Evolutionary conservation across 2,797 vertebrate species (phyloP), one percentile per base, ranked within the genome.

Genomic region (Poecilia gillii): DNA sequence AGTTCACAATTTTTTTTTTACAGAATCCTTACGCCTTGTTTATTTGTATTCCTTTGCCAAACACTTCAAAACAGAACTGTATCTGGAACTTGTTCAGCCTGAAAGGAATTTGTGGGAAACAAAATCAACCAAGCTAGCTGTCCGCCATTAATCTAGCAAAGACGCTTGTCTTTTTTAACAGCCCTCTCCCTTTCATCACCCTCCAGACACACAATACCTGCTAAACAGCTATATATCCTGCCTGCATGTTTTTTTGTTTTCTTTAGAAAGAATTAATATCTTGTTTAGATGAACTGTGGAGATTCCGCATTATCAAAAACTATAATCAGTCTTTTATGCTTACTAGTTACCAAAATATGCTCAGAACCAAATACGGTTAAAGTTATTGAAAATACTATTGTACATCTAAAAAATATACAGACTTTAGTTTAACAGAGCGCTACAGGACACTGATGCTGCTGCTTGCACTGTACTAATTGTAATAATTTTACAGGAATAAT

Each of bases 151-250:
- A 91, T 89, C 81, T 85, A 83, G 68, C 41, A 55, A 31, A 13
- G 72, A 77, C 78, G 82, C 73, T 59, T 59, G 11, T 0, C 47
- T 81, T 85, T 81, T 62, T 73, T 47, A 31, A 36, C 36, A 57
- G 76, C 43, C 28, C 33, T 73, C 79, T 87, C 79, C 68, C 72
- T 82, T 81, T 51, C 6, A 23, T 8, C 43, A 62, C 49, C 81
- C 53, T 57, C 14, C 13, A 3, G 68, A 39, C 16, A 84, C 74
- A 87, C 68, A 77, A 55, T 80, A 18, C 51, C 70, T 79, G 73
- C 84, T 87, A 86, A 91, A 91, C 64, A 85, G 80, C 80, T 74
- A 87, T 77, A 90, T 73, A 85, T 85, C 82, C 70, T 78, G 75
- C 79, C 80, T 72, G 78, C 83, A 70, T 12, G 25, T 25, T 25